These are phyloP conservation scores for Drosophila murphyi DNA, from an alignment of 1,140 invertebrate species.

Conservation along the genomic window DNA sequence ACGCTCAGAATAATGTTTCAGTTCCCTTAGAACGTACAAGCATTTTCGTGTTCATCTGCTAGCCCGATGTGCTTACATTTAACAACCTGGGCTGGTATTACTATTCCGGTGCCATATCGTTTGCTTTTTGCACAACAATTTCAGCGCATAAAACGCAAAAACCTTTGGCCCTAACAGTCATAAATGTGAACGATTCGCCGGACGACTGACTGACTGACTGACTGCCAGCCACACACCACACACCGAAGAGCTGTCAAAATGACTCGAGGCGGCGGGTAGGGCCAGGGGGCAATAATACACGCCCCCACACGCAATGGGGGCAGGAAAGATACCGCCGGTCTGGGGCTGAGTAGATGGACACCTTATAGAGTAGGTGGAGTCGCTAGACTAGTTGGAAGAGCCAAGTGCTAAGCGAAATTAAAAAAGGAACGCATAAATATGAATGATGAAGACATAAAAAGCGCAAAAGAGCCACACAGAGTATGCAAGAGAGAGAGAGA, in stretches of 20 bases:
- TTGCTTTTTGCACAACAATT: conserved; percentile 52
- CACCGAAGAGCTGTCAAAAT: conserved; percentile 68
- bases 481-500: conserved; percentile 16
- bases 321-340: conserved; percentile 28
- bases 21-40: background rate
- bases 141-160: conserved; percentile 54
- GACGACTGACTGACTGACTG: conserved; percentile 17
- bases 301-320: conserved; percentile 37
- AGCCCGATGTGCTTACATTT: conserved; percentile 40
- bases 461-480: conserved; percentile 14
- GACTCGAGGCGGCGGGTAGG: conserved; percentile 21
- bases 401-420: conserved; percentile 58
- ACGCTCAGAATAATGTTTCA: background rate
- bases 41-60: conserved; percentile 17
- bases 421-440: conserved; percentile 73
- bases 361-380: conserved; percentile 36
- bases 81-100: conserved; percentile 38
- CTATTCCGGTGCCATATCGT: conserved; percentile 37
- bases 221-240: conserved; percentile 30
- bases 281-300: conserved; percentile 22
- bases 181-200: conserved; percentile 63
- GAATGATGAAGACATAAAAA: conserved; percentile 74
- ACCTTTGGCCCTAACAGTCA: conserved; percentile 70
- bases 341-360: background rate
- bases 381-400: conserved; percentile 46